A percentile compares a stretch with the other conserved stretches of the same genome.
phyloP scores from a whole-genome alignment of 1,140 invertebrate species.

The Charaxes varanes region DNA sequence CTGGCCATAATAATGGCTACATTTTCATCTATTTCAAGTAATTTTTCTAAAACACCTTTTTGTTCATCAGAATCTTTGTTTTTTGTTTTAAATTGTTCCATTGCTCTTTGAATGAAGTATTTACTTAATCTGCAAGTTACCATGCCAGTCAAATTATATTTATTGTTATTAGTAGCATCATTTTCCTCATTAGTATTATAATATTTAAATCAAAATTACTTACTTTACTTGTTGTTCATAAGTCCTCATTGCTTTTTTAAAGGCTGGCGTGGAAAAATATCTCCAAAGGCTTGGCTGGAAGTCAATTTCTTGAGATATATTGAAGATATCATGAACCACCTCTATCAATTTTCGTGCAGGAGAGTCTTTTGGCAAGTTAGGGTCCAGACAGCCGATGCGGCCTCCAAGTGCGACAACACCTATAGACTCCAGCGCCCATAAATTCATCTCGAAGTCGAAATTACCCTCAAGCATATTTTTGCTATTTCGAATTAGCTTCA shows the following conservation, averaged over 20 bases:
- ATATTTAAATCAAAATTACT: not conserved
- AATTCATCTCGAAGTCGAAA: slow-evolving; percentile 4
- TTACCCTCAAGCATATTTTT: slow-evolving; percentile 5
- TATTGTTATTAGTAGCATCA: not conserved
- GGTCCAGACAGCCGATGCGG: slow-evolving; percentile 70
- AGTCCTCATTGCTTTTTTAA: slow-evolving; percentile 69
- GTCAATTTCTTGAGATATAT: slow-evolving; percentile 75
- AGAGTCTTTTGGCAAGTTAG: slow-evolving; percentile 66
- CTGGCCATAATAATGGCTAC: no score
- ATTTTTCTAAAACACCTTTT: no score
- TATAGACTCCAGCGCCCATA: slow-evolving; percentile 5
- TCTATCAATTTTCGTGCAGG: slow-evolving; percentile 76
- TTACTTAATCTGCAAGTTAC: slow-evolving; percentile 34
- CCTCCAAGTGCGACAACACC: slow-evolving; percentile 4
- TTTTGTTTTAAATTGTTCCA: slow-evolving; percentile 31
- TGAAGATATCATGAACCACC: slow-evolving; percentile 76
- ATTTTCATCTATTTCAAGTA: no score
- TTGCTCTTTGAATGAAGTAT: slow-evolving; percentile 34
- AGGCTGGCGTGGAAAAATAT: slow-evolving; percentile 74
- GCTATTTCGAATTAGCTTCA: not conserved
- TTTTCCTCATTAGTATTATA: not conserved
- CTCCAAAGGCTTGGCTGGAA: slow-evolving; percentile 78
- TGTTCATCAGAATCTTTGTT: no score
- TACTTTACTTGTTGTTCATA: slow-evolving; percentile 9
- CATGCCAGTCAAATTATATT: no score